Base-by-base conservation (phyloP, 2,113 vertebrate species). In the Triplophysa tibetana region DNA sequence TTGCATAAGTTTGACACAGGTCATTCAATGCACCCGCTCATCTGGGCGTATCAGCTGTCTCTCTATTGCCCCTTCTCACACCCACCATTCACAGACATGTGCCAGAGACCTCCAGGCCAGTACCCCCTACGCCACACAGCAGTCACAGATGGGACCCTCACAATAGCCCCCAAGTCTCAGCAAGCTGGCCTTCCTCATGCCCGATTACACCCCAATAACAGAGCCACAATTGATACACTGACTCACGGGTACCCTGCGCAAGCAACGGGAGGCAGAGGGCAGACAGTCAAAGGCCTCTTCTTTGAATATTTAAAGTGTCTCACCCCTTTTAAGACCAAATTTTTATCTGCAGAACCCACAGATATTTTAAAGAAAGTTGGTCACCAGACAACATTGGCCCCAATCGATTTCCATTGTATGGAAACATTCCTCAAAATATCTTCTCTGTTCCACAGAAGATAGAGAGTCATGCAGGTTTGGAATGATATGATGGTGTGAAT, bases 151-250 rank as follows among this genome's bases (percentile, higher is more conserved):
- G 96, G 96, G 94, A 90, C 90, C 88, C 91, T 93, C 94, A 96
- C 94, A 97, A 96, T 95, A 93, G 91, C 91, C 90, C 70, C 86
- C 69, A 92, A 94, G 93, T 93, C 93, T 93, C 93, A 91, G 94
- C 96, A 97, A 97, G 96, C 96, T 97, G 96, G 95, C 96, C 95
- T 93, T 94, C 92, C 95, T 94, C 90, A 98, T 94, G 97, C 95
- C 94, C 95, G 96, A 98, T 96, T 98, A 97, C 95, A 95, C 95
- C 91, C 93, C 93, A 96, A 97, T 94, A 93, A 94, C 90, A 91
- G 94, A 94, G 90, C 90, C 91, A 91, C 94, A 94, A 95, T 95
- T 97, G 96, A 98, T 97, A 98, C 96, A 97, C 95, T 97, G 94
- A 91, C 92, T 94, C 93, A 87, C 87, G 93, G 92, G 93, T 93